phyloP scores from a whole-genome alignment of 1,140 invertebrate genomes.

The Eriosoma lanigerum region DNA sequence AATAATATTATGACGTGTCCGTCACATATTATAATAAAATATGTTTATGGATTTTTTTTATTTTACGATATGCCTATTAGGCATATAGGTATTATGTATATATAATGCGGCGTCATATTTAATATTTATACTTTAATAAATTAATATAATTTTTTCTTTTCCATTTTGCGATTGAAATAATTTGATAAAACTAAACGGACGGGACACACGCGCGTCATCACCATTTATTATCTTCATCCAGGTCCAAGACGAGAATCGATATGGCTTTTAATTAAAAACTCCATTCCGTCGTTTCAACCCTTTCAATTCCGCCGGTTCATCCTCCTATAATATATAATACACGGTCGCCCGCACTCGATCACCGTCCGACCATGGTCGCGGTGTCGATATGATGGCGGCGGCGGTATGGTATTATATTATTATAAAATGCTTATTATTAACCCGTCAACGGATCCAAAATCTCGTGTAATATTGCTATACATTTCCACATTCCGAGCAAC shows the following conservation, averaged over 20 bases:
- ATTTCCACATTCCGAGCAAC: conserved; percentile 26
- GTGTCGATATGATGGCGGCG: too few relatives aligned
- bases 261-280: conserved; percentile 27
- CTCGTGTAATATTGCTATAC: conserved; percentile 11
- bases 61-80: too few relatives aligned
- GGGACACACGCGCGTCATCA: too few relatives aligned
- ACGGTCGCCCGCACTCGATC: background rate
- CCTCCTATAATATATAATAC: background rate
- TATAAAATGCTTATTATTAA: conserved; percentile 29
- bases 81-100: too few relatives aligned
- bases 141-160: too few relatives aligned
- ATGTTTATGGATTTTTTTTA: too few relatives aligned
- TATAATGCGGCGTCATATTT: too few relatives aligned
- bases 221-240: background rate
- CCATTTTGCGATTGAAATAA: too few relatives aligned
- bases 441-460: conserved; percentile 20
- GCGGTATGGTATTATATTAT: background rate
- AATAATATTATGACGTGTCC: background rate
- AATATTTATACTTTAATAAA: too few relatives aligned
- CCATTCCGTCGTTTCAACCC: background rate
- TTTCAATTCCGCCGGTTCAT: background rate
- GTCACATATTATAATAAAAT: too few relatives aligned
- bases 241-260: background rate
- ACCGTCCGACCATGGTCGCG: too few relatives aligned
- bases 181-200: too few relatives aligned